Conservation (phyloP, 1,140 invertebrate genomes). For the Aphis craccivora region DNA sequence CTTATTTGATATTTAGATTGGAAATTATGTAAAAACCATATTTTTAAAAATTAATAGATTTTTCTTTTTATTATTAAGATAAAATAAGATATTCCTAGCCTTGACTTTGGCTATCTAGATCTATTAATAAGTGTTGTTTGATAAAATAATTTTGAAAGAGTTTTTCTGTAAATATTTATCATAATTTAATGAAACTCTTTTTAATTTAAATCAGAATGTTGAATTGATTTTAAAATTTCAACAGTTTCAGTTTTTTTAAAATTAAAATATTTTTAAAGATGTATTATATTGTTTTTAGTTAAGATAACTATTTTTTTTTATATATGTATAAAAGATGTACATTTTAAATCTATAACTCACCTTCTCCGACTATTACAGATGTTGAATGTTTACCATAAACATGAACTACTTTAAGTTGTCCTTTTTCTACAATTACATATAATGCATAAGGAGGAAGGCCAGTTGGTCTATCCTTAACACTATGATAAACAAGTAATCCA, state of each 20-base stretch:
- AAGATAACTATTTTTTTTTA: neutral
- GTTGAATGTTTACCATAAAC: slow-evolving; percentile 86
- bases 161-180: neutral
- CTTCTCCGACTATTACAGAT: slow-evolving; percentile 84
- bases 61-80: too few species aligned
- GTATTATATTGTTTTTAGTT: neutral
- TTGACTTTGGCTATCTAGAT: too few species aligned
- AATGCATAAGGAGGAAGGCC: slow-evolving; percentile 82
- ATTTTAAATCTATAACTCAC: slow-evolving; percentile 62
- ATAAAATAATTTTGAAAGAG: neutral
- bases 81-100: too few species aligned
- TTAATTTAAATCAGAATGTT: neutral
- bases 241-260: neutral
- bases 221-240: neutral
- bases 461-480: slow-evolving; percentile 80
- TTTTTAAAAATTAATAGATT: too few species aligned
- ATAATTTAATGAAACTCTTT: neutral
- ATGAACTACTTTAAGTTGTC: slow-evolving; percentile 87
- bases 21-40: too few species aligned
- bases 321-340: neutral
- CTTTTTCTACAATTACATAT: slow-evolving; percentile 88
- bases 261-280: neutral
- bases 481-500: slow-evolving; percentile 86
- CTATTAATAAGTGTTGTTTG: too few species aligned
- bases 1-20: too few species aligned